Conservation (phyloP, 2,888 invertebrate genomes). For the Ctenicera cuprea region DNA sequence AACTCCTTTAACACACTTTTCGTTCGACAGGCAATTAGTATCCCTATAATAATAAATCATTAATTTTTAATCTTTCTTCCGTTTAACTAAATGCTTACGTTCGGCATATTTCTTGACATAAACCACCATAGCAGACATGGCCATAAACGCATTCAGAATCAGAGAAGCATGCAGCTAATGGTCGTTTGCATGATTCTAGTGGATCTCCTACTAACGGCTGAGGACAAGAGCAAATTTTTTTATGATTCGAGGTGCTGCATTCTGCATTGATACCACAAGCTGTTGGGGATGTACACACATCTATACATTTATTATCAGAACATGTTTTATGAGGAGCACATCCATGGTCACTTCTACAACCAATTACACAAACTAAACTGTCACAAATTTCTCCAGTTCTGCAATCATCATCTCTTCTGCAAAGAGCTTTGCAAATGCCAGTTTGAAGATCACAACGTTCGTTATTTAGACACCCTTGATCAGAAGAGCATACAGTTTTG, state of each 20-base stretch:
- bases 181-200: conserved; percentile 82
- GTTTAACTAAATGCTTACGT: conserved; percentile 73
- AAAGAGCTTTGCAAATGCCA: conserved; percentile 90
- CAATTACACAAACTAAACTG: conserved; percentile 84
- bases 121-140: conserved; percentile 85
- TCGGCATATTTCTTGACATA: conserved; percentile 86
- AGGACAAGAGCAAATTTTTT: conserved; percentile 85
- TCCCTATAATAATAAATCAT: conserved; percentile 76
- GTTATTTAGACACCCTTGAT: conserved; percentile 86
- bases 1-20: conserved; percentile 88
- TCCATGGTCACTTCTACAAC: conserved; percentile 87
- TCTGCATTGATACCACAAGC: conserved; percentile 90
- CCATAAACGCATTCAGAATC: conserved; percentile 82
- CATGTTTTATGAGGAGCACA: conserved; percentile 86
- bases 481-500: conserved; percentile 85
- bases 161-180: conserved; percentile 78
- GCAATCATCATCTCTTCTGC: conserved; percentile 90
- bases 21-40: conserved; percentile 87
- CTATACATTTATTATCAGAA: conserved; percentile 84
- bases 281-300: conserved; percentile 85
- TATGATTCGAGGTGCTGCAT: conserved; percentile 83
- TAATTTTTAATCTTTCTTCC: background rate
- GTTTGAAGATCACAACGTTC: conserved; percentile 81
- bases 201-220: conserved; percentile 84
- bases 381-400: conserved; percentile 91